Percentiles rank a stretch among this genome's conserved stretches.
phyloP scores from a whole-genome alignment of 2,113 vertebrate species.

The Cardinalis cardinalis region DNA sequence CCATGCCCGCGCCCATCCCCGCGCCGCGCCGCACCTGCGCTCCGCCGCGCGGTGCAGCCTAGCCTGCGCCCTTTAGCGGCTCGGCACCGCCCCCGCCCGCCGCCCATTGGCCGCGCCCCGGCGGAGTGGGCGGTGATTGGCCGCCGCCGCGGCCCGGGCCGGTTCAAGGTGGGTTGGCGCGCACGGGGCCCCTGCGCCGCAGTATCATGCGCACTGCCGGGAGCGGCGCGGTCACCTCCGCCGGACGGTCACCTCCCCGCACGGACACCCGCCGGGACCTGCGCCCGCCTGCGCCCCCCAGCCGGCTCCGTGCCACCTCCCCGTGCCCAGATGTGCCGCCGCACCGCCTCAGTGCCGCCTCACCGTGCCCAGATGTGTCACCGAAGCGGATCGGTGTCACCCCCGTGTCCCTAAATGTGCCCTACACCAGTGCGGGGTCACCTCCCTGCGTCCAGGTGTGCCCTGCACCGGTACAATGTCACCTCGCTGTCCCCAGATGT shows the following conservation, averaged over 20 bases:
- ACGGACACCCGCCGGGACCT: neutral
- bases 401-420: no score
- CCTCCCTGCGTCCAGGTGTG: no score
- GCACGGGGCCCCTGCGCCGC: constrained; percentile 87
- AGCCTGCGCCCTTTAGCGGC: neutral
- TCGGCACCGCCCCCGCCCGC: constrained; percentile 58
- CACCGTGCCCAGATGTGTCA: neutral
- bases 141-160: constrained; percentile 56
- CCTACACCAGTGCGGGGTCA: no score
- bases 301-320: neutral
- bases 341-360: accelerated
- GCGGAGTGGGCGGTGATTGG: constrained; percentile 77
- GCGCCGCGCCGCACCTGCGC: neutral
- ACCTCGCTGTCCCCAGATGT: neutral
- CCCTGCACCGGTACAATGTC: no score
- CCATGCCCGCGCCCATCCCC: neutral
- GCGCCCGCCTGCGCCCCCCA: neutral
- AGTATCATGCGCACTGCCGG: constrained; percentile 97
- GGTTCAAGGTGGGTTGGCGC: constrained; percentile 95
- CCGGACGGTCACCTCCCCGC: constrained; percentile 10
- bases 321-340: neutral
- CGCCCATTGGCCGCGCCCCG: constrained; percentile 51
- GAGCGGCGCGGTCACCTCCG: constrained; percentile 40
- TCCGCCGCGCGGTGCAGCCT: neutral
- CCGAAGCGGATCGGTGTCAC: no score